phyloP scores from a whole-genome alignment of 1,140 invertebrate species.

The Pectinophora gossypiella region DNA sequence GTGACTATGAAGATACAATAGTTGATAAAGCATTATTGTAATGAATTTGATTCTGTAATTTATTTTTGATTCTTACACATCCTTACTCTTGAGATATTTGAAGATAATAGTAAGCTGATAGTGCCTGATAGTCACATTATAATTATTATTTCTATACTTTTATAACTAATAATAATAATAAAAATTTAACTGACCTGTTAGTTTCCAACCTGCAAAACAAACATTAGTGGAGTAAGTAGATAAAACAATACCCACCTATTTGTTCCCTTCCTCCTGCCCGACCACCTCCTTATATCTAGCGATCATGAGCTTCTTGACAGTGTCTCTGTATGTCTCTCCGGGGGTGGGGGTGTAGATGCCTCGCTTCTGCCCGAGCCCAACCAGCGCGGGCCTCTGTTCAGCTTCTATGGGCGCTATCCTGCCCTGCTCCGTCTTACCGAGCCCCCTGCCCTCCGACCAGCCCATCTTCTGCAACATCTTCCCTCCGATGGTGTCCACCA shows the following conservation, averaged over 20 bases:
- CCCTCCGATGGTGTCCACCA: constrained; percentile 85
- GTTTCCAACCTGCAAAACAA: constrained; percentile 41
- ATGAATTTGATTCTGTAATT: no score
- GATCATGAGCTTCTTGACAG: constrained; percentile 94
- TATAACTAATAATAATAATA: no score
- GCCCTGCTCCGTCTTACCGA: constrained; percentile 96
- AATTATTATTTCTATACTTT: no score
- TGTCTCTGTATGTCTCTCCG: constrained; percentile 92
- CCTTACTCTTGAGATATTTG: no score
- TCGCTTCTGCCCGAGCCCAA: constrained; percentile 85
- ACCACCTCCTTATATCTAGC: constrained; percentile 87
- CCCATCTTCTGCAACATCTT: constrained; percentile 98
- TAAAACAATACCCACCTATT: constrained; percentile 47
- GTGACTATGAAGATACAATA: no score
- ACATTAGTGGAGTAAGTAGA: constrained; percentile 26
- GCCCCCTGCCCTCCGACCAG: constrained; percentile 96
- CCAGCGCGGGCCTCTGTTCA: constrained; percentile 77
- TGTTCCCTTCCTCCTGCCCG: constrained; percentile 68
- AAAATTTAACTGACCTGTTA: constrained; percentile 32
- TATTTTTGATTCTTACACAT: no score
- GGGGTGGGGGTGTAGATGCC: constrained; percentile 85
- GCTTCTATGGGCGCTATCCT: constrained; percentile 93
- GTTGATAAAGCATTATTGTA: no score
- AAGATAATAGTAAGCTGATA: no score
- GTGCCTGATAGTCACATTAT: no score